Evolutionary conservation across 2,888 invertebrate species (phyloP), one percentile per base, ranked within the genome.

Genomic region (Heliconius cydno): DNA sequence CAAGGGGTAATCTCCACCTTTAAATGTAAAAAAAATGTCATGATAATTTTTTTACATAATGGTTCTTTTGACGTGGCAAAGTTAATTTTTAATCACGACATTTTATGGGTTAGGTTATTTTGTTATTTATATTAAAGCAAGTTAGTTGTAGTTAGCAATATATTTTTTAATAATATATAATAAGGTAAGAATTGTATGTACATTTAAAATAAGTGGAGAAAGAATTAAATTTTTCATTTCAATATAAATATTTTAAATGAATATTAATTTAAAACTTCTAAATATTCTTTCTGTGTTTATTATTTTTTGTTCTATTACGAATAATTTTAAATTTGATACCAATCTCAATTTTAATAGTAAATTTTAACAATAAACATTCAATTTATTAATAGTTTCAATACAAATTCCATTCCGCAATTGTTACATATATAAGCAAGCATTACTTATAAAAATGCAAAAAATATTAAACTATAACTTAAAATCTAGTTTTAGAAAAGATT

Each of bases 1-100:
- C 98, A 98, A 10, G 98, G 98, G 66, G 97, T 98, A 30, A 98
- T 97, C 93, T 98, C 98, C 77, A 98, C 98, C 98, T 98, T 65
- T 41, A 46, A 75, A 65, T 22, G 25, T 25, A 15, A 41, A 70
- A 70, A 41, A 12, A 19, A 2, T 41, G 22, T 41, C 10, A 25
- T 6, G 25, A 28, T 5, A 13, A 12, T 41, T 68, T 38, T 41
- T 12, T 65, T 0, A 25, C 2, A 13, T 28, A 65, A 13, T 65
- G 12, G 12, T 25, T 60, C 12, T 25, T 38, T n/a, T 68, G 68
- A 38, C n/a, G 68, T 68, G n/a, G 38, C 12, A 28, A 10, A 2
- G 13, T 65, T 66, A 30, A 65, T 30, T 22, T 34, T 67, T 34
- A 3, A 22, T 67, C 6, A 34, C 22, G 34, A 30, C 34, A 22